Evolutionary conservation across 2,888 invertebrate species (phyloP).

Genomic region (Perizoma flavofasciatum): DNA sequence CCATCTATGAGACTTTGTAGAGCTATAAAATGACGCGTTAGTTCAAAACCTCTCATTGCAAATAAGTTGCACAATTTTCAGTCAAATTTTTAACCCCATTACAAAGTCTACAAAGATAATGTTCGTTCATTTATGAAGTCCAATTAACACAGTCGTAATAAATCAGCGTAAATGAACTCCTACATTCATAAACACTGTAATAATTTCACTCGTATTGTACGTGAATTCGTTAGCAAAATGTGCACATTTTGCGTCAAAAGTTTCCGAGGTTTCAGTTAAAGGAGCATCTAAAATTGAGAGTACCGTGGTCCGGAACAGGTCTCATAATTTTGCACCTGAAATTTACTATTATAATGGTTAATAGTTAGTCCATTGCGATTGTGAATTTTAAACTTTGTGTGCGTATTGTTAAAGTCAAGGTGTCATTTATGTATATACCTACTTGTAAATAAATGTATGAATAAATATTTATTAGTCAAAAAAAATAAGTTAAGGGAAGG

Average conservation of each 20-base stretch:
- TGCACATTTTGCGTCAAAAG: slow-evolving; percentile 46
- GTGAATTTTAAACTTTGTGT: too few relatives aligned
- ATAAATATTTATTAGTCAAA: too few relatives aligned
- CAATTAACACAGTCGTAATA: slow-evolving; percentile 26
- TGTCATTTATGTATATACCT: too few relatives aligned
- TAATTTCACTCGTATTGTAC: slow-evolving; percentile 24
- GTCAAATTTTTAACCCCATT: slow-evolving; percentile 15
- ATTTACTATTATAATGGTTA: too few relatives aligned
- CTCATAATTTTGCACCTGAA: too few relatives aligned
- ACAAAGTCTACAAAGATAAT: slow-evolving; percentile 16
- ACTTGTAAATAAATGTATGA: too few relatives aligned
- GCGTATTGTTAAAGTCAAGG: too few relatives aligned
- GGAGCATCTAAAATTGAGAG: neutral
- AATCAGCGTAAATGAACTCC: slow-evolving; percentile 27
- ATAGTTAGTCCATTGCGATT: too few relatives aligned
- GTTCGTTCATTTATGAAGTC: slow-evolving; percentile 19
- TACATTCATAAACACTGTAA: slow-evolving; percentile 26
- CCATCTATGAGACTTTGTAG: too few relatives aligned
- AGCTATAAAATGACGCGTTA: too few relatives aligned
- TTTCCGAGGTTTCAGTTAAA: slow-evolving; percentile 30
- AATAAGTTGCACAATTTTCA: slow-evolving; percentile 3
- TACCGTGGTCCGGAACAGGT: neutral
- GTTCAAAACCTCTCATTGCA: slow-evolving; percentile 18
- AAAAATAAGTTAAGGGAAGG: too few relatives aligned
- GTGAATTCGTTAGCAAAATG: slow-evolving; percentile 30